These are phyloP conservation scores for Amazona vittata DNA, from an alignment of 2,113 vertebrate species.

Conservation along the genomic window DNA sequence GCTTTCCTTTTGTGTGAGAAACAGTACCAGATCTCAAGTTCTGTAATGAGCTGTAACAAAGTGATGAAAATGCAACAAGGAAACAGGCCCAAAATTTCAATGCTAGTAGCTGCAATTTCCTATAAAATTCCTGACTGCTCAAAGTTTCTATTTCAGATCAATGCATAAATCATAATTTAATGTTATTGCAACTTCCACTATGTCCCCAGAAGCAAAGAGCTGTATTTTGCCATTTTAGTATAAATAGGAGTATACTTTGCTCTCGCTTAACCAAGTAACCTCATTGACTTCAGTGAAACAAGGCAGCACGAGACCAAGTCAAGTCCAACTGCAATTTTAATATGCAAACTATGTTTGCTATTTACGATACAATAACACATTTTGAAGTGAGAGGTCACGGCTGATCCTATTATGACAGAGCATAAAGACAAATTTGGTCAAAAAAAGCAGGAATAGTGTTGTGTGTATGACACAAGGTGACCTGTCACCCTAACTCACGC, in stretches of 20 bases:
- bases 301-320: neutral
- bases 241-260: slow-evolving; percentile 18
- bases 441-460: neutral
- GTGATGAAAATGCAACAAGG: neutral
- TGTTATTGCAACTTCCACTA: neutral
- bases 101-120: neutral
- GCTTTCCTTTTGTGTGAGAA: neutral
- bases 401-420: neutral
- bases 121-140: neutral
- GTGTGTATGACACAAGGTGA: too few species aligned
- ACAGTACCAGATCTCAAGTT: neutral
- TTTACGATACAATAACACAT: neutral
- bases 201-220: neutral
- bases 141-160: slow-evolving; percentile 21
- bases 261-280: neutral
- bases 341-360: neutral
- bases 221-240: slow-evolving; percentile 30
- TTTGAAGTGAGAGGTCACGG: neutral
- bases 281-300: slow-evolving; percentile 7
- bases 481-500: too few species aligned
- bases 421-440: neutral
- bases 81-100: neutral
- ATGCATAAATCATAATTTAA: slow-evolving; percentile 21
- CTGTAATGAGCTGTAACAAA: neutral
- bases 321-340: neutral